A percentile compares a stretch with the other conserved stretches of the same genome.
Conservation (phyloP, 1,140 invertebrate species). For the Leptinotarsa undecemlineata region DNA sequence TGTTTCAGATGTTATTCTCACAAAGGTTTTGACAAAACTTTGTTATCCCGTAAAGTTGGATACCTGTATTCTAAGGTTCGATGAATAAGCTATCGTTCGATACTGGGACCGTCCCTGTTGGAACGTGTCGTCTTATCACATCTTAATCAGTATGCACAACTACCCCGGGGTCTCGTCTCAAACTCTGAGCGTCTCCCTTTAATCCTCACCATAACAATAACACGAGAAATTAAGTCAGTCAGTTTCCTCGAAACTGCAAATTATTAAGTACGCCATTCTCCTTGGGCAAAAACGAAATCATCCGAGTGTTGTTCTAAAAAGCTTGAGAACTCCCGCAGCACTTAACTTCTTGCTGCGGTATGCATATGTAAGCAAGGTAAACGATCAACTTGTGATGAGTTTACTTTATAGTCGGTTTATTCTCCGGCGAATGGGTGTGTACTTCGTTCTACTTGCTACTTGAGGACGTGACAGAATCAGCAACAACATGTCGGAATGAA, state of each 20-base stretch:
- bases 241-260: constrained; percentile 1
- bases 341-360: background rate
- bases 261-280: constrained; percentile 1
- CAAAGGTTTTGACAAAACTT: no score
- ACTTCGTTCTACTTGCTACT: background rate
- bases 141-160: constrained; percentile 12
- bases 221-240: constrained; percentile 10
- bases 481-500: background rate
- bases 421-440: background rate
- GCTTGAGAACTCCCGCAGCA: background rate
- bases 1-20: no score
- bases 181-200: background rate
- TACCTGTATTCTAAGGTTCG: no score
- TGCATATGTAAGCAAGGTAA: constrained; percentile 6
- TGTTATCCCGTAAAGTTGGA: no score
- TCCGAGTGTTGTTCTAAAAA: constrained; percentile 3
- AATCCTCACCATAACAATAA: constrained; percentile 10
- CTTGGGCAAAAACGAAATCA: background rate
- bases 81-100: no score
- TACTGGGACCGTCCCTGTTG: background rate
- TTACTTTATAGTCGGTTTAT: constrained; percentile 4
- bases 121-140: background rate
- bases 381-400: constrained; percentile 5
- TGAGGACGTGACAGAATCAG: constrained; percentile 1
- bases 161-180: background rate